Evolutionary conservation across 2,113 vertebrate genomes (phyloP).

Genomic region (Cyphomyrus plagiostoma): DNA sequence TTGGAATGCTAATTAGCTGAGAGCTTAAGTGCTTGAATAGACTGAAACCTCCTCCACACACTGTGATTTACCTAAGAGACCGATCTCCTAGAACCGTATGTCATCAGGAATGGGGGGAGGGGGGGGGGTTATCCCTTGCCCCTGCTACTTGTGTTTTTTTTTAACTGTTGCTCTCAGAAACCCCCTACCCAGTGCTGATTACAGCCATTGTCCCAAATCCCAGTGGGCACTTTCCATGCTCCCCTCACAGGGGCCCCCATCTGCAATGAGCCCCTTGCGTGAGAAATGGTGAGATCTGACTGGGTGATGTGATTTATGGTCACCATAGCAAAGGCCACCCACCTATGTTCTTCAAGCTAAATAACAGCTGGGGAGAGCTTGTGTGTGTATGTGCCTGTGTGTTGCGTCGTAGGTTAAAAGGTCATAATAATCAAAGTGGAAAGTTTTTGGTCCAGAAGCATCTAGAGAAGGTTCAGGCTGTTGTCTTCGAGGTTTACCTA

Average conservation of each 20-base stretch:
- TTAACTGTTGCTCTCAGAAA: background rate
- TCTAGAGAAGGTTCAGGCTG: background rate
- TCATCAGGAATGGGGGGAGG: background rate
- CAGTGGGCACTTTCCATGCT: background rate
- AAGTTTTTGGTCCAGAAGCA: background rate
- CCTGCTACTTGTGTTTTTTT: background rate
- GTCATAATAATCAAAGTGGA: background rate
- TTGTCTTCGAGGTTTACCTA: background rate
- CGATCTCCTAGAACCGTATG: background rate
- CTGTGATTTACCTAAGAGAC: background rate
- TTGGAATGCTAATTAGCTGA: background rate
- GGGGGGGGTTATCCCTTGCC: constrained; percentile 8
- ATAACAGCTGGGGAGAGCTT: background rate
- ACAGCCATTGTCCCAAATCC: background rate
- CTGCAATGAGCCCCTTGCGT: background rate
- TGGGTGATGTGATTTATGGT: background rate
- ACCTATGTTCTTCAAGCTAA: background rate
- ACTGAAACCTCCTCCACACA: background rate
- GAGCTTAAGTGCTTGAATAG: background rate
- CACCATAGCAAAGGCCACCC: background rate
- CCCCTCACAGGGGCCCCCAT: background rate
- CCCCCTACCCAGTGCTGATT: background rate
- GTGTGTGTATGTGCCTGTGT: background rate
- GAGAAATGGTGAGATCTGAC: background rate
- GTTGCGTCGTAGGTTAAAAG: background rate